Conservation (phyloP, 2,888 invertebrate species). For the Cerastis rubricosa region DNA sequence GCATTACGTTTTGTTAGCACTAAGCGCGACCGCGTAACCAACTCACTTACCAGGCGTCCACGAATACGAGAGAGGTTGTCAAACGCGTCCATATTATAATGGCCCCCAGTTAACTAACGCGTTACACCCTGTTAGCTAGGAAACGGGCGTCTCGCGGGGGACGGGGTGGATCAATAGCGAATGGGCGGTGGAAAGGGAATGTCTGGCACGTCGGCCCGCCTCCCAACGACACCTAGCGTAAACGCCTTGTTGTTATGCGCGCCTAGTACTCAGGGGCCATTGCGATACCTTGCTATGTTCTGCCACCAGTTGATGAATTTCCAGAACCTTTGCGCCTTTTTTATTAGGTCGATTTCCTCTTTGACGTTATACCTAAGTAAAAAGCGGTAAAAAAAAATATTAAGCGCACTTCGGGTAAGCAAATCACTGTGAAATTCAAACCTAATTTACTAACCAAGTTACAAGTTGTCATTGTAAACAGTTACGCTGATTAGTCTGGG, state of each 20-base stretch:
- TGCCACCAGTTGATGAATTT: constrained; percentile 68
- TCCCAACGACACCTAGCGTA: constrained; percentile 83
- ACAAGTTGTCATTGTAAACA: constrained; percentile 75
- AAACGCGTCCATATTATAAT: constrained; percentile 74
- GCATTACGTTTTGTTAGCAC: constrained; percentile 65
- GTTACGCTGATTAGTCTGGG: constrained; percentile 76
- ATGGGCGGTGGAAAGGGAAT: constrained; percentile 87
- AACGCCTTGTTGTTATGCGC: constrained; percentile 87
- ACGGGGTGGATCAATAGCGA: constrained; percentile 83
- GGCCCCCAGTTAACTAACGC: constrained; percentile 74
- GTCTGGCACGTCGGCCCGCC: constrained; percentile 87
- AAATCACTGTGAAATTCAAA: constrained; percentile 29
- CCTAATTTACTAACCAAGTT: constrained; percentile 45
- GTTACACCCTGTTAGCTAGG: constrained; percentile 73
- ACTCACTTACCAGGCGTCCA: constrained; percentile 84
- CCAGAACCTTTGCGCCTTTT: constrained; percentile 29
- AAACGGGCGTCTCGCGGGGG: constrained; percentile 72
- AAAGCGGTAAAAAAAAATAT: too few relatives aligned
- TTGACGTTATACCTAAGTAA: neutral
- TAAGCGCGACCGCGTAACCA: constrained; percentile 69
- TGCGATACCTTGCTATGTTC: constrained; percentile 75
- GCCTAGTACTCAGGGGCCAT: constrained; percentile 84
- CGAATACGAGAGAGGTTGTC: constrained; percentile 75
- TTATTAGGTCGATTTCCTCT: neutral
- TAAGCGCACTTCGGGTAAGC: neutral